Evolutionary conservation across 1,140 invertebrate species (phyloP).

Genomic region (Hormaphis cornu): DNA sequence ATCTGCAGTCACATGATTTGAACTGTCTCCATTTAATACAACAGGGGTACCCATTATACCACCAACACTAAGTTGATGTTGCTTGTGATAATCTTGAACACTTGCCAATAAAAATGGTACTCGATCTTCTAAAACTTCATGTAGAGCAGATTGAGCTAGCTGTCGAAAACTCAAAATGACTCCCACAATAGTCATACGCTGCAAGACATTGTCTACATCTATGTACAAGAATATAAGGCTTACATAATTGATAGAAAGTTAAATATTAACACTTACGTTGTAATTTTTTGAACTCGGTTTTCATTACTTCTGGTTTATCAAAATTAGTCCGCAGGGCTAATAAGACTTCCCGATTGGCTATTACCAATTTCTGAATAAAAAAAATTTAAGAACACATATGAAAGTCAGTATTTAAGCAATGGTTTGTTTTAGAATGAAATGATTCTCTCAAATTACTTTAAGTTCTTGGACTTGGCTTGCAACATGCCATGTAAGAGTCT

Average conservation of each 20-base stretch:
- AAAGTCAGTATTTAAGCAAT: too few species aligned
- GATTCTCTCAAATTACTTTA: slow-evolving; percentile 46
- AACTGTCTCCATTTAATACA: neutral
- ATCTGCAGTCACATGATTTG: neutral
- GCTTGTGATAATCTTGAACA: slow-evolving; percentile 84
- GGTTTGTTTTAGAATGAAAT: too few species aligned
- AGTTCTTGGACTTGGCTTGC: slow-evolving; percentile 94
- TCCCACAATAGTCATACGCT: slow-evolving; percentile 95
- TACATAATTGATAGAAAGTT: neutral
- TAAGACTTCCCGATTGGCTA: slow-evolving; percentile 84
- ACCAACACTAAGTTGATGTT: neutral
- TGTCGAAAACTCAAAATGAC: slow-evolving; percentile 93
- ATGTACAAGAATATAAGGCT: slow-evolving; percentile 35
- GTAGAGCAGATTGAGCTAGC: slow-evolving; percentile 82
- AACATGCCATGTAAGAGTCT: slow-evolving; percentile 96
- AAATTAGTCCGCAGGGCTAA: slow-evolving; percentile 87
- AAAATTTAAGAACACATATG: slow-evolving; percentile 1
- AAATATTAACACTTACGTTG: slow-evolving; percentile 47
- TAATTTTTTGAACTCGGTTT: slow-evolving; percentile 85
- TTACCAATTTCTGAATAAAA: slow-evolving; percentile 63
- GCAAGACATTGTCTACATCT: slow-evolving; percentile 86
- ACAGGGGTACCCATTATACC: neutral
- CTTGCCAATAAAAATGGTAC: slow-evolving; percentile 96
- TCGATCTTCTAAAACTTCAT: slow-evolving; percentile 86
- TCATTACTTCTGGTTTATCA: slow-evolving; percentile 96